A percentile compares a stretch with the other conserved stretches of the same genome.
Evolutionary conservation across 2,888 invertebrate species (phyloP).

Genomic region (Rhaphigaster nebulosa): DNA sequence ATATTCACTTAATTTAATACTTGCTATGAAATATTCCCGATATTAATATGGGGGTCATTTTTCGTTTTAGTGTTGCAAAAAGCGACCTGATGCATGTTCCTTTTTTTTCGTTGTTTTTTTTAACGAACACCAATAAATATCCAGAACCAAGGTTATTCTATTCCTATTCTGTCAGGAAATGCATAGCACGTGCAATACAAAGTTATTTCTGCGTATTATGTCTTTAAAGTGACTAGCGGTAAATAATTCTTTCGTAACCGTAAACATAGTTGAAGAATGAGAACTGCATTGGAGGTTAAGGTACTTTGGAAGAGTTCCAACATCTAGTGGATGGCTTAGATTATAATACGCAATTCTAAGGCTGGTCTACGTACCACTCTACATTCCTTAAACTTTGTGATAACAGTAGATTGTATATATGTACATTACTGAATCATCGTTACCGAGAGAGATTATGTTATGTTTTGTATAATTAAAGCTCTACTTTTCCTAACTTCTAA

Average conservation of each 20-base stretch:
- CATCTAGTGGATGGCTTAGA: not conserved
- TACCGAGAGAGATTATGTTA: no score
- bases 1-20: no score
- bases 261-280: not conserved
- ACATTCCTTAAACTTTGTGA: not conserved
- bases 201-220: not conserved
- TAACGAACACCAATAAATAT: not conserved
- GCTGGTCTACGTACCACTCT: not conserved
- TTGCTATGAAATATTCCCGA: no score
- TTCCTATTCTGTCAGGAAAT: not conserved
- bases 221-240: not conserved
- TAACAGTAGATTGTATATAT: no score
- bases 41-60: no score
- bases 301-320: slow-evolving; percentile 5
- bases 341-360: not conserved
- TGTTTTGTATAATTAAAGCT: no score
- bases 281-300: slow-evolving; percentile 10
- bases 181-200: not conserved
- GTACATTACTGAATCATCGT: not conserved
- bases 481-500: no score
- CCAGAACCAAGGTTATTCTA: not conserved
- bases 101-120: not conserved
- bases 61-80: no score
- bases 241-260: not conserved
- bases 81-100: no score